Percentiles rank a stretch among this genome's conserved stretches.
Evolutionary conservation across 2,797 vertebrate genomes (phyloP).

Genomic region (Natrix natrix): DNA sequence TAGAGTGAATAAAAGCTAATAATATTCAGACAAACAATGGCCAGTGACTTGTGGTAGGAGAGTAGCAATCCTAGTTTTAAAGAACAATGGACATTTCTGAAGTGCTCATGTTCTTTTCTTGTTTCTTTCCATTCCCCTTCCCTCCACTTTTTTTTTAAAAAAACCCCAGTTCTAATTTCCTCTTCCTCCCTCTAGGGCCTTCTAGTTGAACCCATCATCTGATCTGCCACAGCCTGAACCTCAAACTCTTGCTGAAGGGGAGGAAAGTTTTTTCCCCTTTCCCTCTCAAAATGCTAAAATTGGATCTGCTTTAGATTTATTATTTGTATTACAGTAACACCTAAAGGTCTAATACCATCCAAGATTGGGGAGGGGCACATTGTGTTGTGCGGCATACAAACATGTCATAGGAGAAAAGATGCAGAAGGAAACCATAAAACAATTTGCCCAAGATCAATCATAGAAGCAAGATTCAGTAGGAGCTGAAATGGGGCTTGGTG

Average conservation of each 20-base stretch:
- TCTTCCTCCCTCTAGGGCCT: slow-evolving; percentile 17
- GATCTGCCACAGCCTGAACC: slow-evolving; percentile 9
- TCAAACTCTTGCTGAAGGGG: slow-evolving; percentile 18
- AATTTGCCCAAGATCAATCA: not conserved
- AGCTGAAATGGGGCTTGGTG: not conserved
- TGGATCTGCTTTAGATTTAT: not conserved
- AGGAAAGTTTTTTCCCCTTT: not conserved
- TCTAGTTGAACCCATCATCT: slow-evolving; percentile 22
- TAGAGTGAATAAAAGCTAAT: not conserved
- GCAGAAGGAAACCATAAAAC: not conserved
- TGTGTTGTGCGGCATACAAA: not conserved
- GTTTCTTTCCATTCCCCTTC: not conserved
- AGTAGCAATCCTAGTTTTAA: slow-evolving; percentile 1
- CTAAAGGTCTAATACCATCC: not conserved
- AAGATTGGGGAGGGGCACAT: not conserved
- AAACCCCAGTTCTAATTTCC: not conserved
- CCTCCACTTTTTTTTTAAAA: not conserved
- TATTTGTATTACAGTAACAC: not conserved
- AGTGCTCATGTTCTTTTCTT: not conserved
- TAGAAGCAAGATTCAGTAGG: not conserved
- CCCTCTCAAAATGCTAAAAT: slow-evolving; percentile 5
- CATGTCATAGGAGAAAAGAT: slow-evolving; percentile 10
- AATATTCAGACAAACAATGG: not conserved
- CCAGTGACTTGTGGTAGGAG: not conserved
- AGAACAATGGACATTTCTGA: not conserved